phyloP scores from a whole-genome alignment of 2,888 invertebrate species.

The Willowsia nigromaculata region DNA sequence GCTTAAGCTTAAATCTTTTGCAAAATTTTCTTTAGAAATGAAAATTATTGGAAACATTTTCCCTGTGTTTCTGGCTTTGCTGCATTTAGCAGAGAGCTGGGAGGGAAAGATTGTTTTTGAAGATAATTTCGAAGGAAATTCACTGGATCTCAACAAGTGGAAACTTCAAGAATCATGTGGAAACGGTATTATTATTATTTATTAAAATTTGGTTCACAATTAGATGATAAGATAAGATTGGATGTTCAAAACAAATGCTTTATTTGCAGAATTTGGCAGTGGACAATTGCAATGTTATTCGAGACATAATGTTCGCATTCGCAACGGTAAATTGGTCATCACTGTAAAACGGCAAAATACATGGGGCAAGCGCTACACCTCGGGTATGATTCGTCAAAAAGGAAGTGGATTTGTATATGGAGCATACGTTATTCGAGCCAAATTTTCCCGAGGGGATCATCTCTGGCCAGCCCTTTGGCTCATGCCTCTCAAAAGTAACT shows the following conservation, averaged over 20 bases:
- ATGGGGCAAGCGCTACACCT: too few relatives aligned
- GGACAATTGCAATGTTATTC: conserved; percentile 77
- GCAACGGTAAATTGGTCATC: conserved; percentile 74
- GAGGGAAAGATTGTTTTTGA: conserved; percentile 64
- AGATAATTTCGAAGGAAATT: conserved; percentile 78
- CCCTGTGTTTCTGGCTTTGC: neutral
- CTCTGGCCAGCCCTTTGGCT: conserved; percentile 76
- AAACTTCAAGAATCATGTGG: conserved; percentile 76
- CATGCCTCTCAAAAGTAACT: conserved; percentile 69
- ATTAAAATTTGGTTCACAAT: too few relatives aligned
- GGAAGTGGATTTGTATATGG: too few relatives aligned
- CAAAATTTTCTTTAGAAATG: too few relatives aligned
- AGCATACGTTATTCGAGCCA: conserved; percentile 76
- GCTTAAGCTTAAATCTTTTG: too few relatives aligned
- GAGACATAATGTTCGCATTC: conserved; percentile 73
- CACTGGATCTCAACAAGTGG: conserved; percentile 78
- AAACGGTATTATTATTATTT: conserved; percentile 58
- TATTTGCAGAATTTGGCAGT: conserved; percentile 72
- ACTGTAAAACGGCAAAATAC: conserved; percentile 66
- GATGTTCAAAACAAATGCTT: too few relatives aligned
- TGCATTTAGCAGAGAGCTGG: conserved; percentile 30
- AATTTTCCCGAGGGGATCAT: conserved; percentile 76
- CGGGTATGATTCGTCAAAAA: too few relatives aligned
- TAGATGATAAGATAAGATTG: too few relatives aligned
- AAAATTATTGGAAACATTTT: neutral